Evolutionary conservation across 1,140 invertebrate species (phyloP), one percentile per base, ranked within the genome.

Genomic region (Apolygus lucorum): DNA sequence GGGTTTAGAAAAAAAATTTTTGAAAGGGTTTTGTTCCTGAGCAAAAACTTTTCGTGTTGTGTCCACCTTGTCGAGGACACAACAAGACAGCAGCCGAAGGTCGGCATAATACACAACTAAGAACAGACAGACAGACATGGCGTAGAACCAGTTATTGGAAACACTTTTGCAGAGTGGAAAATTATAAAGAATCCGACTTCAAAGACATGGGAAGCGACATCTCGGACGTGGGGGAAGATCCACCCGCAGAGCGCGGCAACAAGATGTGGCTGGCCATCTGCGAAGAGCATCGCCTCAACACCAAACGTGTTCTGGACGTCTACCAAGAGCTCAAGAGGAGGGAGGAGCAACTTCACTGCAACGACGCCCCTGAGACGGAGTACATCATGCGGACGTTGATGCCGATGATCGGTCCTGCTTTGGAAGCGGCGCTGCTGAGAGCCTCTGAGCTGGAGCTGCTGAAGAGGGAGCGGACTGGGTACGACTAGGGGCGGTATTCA

Each of bases 381-480:
- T 59, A 14, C 54, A 14, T 59, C 11, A 59, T 59, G 54, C 2
- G 22, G 54, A 59, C 8, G 8, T 21, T 59, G 11, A 11, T 59
- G 2, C 54, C 54, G 2, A 59, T 59, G 54, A 11, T 59, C 8
- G 22, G 8, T 11, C 54, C 54, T 4, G 54, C 54, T 22, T 11
- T 59, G 4, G 11, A 59, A 22, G 11, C 54, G 13, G 22, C 22
- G 4, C 22, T 59, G 4, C 22, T 11, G 2, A 59, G 22, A 59
- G 54, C 54, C 13, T 59, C 54, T 4, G 54, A 59, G 2, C 54
- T 59, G 8, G 13, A 22, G 2, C 22, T 59, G 11, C 54, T 59
- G 54, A 59, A 59, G 22, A 59, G 54, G 22, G 54, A 59, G 22
- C 54, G 54, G 4, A 59, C 54, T 13, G 54, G 54, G 22, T n/a